Base-by-base conservation (phyloP, 2,797 vertebrate genomes). In the Gymnothorax reevesii region DNA sequence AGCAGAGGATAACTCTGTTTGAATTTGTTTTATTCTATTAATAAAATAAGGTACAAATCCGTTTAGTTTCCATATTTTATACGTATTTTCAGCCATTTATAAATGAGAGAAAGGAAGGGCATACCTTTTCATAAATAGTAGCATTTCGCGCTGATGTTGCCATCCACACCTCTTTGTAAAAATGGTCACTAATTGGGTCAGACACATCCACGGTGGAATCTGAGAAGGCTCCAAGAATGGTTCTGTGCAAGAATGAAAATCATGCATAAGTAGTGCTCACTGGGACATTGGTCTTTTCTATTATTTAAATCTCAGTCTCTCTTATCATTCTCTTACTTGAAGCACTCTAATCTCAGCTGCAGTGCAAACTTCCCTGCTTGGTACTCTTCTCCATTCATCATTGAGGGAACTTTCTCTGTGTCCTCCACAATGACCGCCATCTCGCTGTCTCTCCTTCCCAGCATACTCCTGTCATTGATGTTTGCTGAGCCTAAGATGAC, bases 81-180 rank as follows among this genome's bases (percentile, higher is more conserved):
- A 52, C 7, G 55, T n/a, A 80, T 55, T 84, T 13, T 73, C 75
- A 27, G 79, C 9, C n/a, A 60, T 62, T 84, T 55, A 49, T 15
- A 88, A 82, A 83, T 57, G 20, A 69, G 60, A 80, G 73, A 54
- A 52, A 9, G 0, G 86, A 60, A 82, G 60, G 7, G 60, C 7
- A 0, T 87, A 99, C 99, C 97, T 99, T 99, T 84, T 99, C 98
- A 7, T 98, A 99, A 90, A 99, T 98, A 83, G 98, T 98, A 89
- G 97, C 98, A 15, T 99, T 99, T 60, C 98, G 96, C 60, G 97
- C 97, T 0, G 98, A 97, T 0, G 97, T 97, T 27, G 97, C 94
- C 95, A 99, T 97, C 99, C 99, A 99, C 83, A 99, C 96, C 82
- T 99, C 98, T 94, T 99, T 99, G 91, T 99, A 99, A 95, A 99